Evolutionary conservation across 92 coral and sea anemone genomes (phyloP).

Genomic region (Galaxea fascicularis): DNA sequence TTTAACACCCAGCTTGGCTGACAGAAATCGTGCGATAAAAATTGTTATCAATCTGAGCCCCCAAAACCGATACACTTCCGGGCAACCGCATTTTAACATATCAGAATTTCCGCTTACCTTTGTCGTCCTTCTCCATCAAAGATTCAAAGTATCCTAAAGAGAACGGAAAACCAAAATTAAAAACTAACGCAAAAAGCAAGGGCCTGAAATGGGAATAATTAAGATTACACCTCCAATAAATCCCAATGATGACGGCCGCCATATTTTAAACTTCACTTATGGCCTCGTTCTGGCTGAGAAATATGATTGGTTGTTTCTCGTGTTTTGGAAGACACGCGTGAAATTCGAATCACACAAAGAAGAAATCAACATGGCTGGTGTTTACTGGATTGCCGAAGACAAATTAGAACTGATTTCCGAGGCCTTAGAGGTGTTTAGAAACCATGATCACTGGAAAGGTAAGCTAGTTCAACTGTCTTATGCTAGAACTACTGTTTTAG

Average conservation of each 20-base stretch:
- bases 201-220: not conserved
- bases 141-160: not conserved
- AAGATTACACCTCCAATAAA: not conserved
- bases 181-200: not conserved
- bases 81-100: no score
- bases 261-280: conserved; percentile 4
- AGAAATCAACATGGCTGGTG: conserved; percentile 31
- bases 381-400: conserved; percentile 39
- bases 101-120: not conserved
- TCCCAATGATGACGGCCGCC: conserved; percentile 23
- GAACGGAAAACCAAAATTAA: no score
- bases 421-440: conserved; percentile 16
- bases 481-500: not conserved
- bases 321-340: conserved; percentile 13
- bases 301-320: conserved; percentile 25
- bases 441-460: conserved; percentile 48
- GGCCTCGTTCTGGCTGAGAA: conserved; percentile 47
- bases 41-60: no score
- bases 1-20: no score
- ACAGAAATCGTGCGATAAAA: no score
- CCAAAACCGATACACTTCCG: no score
- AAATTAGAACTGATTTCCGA: conserved; percentile 3
- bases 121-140: not conserved
- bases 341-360: conserved; percentile 40
- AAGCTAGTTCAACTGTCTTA: not conserved